Percentiles rank a stretch among this genome's conserved stretches.
Evolutionary conservation across 2,888 invertebrate species (phyloP).

Genomic region (Chaetogeoica ovagalla): DNA sequence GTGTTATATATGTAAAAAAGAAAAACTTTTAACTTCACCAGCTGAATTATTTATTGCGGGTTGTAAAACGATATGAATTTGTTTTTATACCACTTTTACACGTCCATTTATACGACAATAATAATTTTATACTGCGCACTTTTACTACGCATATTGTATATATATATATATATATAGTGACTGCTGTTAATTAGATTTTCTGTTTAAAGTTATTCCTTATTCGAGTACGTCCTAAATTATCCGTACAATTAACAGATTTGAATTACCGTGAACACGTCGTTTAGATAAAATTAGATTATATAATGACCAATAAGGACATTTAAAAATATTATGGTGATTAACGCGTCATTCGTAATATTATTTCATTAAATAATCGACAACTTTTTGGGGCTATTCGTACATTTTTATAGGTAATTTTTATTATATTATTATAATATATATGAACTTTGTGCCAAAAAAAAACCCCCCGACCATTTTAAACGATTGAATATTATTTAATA

Average conservation of each 20-base stretch:
- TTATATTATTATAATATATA: not conserved
- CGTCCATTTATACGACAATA: not conserved
- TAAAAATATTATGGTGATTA: not conserved
- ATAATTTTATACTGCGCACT: not conserved
- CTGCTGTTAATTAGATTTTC: constrained; percentile 28
- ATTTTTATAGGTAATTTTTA: not conserved
- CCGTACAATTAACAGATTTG: not conserved
- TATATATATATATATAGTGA: too few relatives aligned
- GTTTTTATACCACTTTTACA: constrained; percentile 29
- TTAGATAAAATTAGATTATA: constrained; percentile 19
- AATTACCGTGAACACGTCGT: constrained; percentile 1
- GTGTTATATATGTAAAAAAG: too few relatives aligned
- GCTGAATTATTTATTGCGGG: constrained; percentile 21
- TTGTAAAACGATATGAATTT: constrained; percentile 25
- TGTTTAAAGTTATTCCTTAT: not conserved
- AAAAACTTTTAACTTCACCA: constrained; percentile 16
- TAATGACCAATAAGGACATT: not conserved
- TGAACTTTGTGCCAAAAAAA: too few relatives aligned
- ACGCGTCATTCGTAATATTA: not conserved
- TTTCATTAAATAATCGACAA: not conserved
- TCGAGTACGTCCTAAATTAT: not conserved
- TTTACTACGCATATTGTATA: not conserved
- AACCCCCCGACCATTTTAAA: not conserved
- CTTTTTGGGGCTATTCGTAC: not conserved
- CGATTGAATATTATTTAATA: not conserved